Base-by-base conservation (phyloP, 2,888 invertebrate genomes). In the Frankliniella intonsa region DNA sequence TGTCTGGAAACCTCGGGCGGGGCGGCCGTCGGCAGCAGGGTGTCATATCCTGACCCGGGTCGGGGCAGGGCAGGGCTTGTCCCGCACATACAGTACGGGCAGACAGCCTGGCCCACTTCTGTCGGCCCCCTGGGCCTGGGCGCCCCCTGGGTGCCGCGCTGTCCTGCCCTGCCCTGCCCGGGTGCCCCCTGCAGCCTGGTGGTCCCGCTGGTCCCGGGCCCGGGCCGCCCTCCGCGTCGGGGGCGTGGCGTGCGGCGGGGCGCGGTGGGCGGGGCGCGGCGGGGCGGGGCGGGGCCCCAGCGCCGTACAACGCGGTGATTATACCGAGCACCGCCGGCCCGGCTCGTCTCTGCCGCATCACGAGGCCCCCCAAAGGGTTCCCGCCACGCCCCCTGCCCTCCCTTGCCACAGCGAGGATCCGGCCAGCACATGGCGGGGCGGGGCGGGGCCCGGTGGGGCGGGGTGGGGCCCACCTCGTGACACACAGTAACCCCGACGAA, bases 101-200 rank as follows among this genome's bases (percentile, higher is more conserved):
- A 25, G 69, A 76, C 69, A 22, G 22, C 25, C 69, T 76, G 69
- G 69, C 69, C 69, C 69, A 76, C 69, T 76, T 76, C 69, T 25
- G 25, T 25, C 25, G 69, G 25, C 62, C n/a, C n/a, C 38, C 55
- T 55, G 55, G 11, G 69, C 55, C 55, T 55, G 38, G 3, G 38
- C 5, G 38, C 38, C 38, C 38, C 38, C 38, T 38, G 38, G 38
- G 38, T 38, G 38, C 38, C 38, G 38, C 38, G 5, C 38, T 55
- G 55, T 17, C 55, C 17, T 11, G 55, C 55, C 55, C 55, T 2
- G 38, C 38, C 38, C 38, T 2, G 38, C 38, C 38, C 38, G 38
- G 38, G 38, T 38, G 38, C 55, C 55, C 19, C 14, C 55, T 19
- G 7, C 17, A 7, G 55, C 55, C 55, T 19, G 55, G 55, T 55